Conservation (phyloP, 2,797 vertebrate genomes). For the Sebastiscus tertius region DNA sequence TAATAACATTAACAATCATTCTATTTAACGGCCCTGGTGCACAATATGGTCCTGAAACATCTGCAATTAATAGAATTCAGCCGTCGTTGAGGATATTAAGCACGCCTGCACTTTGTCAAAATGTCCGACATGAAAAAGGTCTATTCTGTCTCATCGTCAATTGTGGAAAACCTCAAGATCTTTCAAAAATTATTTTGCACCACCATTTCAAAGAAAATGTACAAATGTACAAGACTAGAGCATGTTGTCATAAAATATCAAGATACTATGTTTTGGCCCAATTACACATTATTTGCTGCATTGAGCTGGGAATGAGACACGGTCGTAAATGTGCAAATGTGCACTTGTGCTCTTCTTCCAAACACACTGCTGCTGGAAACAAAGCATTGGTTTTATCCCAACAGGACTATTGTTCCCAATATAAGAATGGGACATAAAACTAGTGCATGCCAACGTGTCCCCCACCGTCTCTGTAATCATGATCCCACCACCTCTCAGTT, state of each 20-base stretch:
- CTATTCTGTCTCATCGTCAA: not conserved
- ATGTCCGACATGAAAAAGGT: not conserved
- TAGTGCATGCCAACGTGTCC: not conserved
- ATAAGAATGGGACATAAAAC: constrained; percentile 14
- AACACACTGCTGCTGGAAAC: constrained; percentile 25
- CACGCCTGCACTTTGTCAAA: not conserved
- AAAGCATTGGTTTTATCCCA: constrained; percentile 8
- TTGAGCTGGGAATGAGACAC: not conserved
- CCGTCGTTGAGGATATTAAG: not conserved
- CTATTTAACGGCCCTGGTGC: not conserved
- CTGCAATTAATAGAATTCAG: not conserved
- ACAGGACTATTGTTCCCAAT: not conserved
- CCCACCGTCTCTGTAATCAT: not conserved
- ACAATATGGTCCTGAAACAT: not conserved
- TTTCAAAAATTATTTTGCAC: not conserved
- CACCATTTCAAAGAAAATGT: not conserved
- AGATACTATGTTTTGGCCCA: not conserved
- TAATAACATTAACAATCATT: not conserved
- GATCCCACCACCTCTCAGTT: not conserved
- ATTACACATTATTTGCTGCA: not conserved
- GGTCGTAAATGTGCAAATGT: not conserved
- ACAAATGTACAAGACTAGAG: not conserved
- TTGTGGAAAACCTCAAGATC: not conserved
- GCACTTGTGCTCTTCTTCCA: constrained; percentile 9
- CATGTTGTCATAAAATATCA: not conserved